Conservation (phyloP, 2,888 invertebrate species). For the Limnephilus auricula region DNA sequence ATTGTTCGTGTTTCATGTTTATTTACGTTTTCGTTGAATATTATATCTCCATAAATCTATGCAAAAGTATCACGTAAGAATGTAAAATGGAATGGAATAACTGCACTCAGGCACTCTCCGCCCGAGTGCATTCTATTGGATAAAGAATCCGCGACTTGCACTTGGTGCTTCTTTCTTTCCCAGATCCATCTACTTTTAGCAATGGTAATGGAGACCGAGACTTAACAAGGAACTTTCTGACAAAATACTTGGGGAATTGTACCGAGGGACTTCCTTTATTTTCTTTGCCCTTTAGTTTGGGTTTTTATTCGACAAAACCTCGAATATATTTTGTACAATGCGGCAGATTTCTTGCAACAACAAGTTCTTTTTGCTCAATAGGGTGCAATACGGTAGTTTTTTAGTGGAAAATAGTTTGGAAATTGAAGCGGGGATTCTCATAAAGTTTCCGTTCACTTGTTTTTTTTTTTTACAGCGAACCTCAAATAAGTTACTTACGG, state of each 20-base stretch:
- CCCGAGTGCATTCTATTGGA: constrained; percentile 57
- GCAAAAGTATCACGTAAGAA: background rate
- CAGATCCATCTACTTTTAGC: constrained; percentile 59
- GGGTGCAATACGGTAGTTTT: background rate
- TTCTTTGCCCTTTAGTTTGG: constrained; percentile 12
- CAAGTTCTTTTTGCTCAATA: constrained; percentile 2
- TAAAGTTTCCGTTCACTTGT: background rate
- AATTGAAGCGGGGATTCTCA: background rate
- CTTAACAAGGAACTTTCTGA: constrained; percentile 54
- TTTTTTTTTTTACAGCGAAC: background rate
- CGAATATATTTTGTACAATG: constrained; percentile 11
- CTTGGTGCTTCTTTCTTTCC: constrained; percentile 43
- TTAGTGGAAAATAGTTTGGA: background rate
- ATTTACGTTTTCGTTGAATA: no score
- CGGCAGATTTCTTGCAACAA: constrained; percentile 25
- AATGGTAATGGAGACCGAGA: constrained; percentile 58
- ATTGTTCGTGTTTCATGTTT: no score
- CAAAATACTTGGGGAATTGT: constrained; percentile 50
- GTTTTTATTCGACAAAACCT: constrained; percentile 1
- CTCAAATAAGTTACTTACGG: background rate
- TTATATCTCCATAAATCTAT: no score
- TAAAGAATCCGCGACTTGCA: constrained; percentile 54
- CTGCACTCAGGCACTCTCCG: constrained; percentile 18
- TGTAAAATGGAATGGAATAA: background rate
- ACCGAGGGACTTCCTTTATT: constrained; percentile 13